These are phyloP conservation scores for Sitodiplosis mosellana DNA, from an alignment of 1,140 invertebrate species.

Conservation along the genomic window DNA sequence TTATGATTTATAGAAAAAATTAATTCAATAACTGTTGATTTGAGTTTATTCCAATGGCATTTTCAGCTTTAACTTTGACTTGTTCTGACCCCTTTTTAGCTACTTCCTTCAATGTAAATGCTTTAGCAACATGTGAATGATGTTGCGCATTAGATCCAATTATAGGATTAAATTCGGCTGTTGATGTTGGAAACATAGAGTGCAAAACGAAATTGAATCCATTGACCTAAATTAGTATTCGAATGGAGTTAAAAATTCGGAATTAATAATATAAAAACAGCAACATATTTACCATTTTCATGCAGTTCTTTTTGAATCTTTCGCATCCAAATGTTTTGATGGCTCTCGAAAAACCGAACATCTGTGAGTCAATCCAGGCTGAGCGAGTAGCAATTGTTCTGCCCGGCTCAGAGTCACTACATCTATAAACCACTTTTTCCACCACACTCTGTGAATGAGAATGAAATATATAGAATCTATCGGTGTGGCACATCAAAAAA, in stretches of 20 bases:
- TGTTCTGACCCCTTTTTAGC: no score
- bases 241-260: not conserved
- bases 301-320: constrained; percentile 68
- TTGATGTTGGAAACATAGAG: no score
- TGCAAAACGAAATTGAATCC: constrained; percentile 1
- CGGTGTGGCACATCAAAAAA: no score
- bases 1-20: no score
- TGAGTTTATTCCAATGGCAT: no score
- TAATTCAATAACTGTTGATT: no score
- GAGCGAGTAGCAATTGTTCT: constrained; percentile 59
- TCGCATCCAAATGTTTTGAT: constrained; percentile 77
- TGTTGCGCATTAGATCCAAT: no score
- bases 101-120: no score
- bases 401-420: constrained; percentile 43
- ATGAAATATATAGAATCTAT: no score
- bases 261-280: not conserved
- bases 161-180: no score
- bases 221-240: not conserved
- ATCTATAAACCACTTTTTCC: constrained; percentile 70
- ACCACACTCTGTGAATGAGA: constrained; percentile 53
- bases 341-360: constrained; percentile 69
- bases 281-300: constrained; percentile 40
- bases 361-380: constrained; percentile 73
- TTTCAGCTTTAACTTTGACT: no score
- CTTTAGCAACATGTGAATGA: no score